Percentiles rank a stretch among this genome's conserved stretches.
Evolutionary conservation across 2,797 vertebrate species (phyloP).

Genomic region (Phylloscopus collybita): DNA sequence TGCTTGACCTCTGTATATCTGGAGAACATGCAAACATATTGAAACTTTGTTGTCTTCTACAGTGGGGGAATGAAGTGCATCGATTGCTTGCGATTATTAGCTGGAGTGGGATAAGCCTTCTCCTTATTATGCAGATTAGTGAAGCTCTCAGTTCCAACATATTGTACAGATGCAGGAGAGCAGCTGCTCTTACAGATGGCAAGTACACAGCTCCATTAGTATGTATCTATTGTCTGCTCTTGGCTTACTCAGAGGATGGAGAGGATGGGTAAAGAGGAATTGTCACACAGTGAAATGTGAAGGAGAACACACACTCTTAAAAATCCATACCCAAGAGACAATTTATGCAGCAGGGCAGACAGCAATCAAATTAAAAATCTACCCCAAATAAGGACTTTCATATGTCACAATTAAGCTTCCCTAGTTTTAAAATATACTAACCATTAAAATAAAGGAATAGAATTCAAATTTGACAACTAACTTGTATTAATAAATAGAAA

Average conservation of each 20-base stretch:
- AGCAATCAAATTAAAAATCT: slow-evolving; percentile 79
- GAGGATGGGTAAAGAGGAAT: slow-evolving; percentile 89
- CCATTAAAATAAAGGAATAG: slow-evolving; percentile 68
- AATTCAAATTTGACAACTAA: slow-evolving; percentile 68
- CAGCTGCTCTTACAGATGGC: slow-evolving; percentile 99
- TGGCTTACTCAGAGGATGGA: slow-evolving; percentile 91
- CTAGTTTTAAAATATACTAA: slow-evolving; percentile 73
- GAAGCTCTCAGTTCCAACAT: slow-evolving; percentile 97
- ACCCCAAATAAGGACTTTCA: slow-evolving; percentile 80
- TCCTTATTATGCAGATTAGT: slow-evolving; percentile 99
- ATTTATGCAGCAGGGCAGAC: slow-evolving; percentile 80
- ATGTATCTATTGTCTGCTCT: slow-evolving; percentile 99
- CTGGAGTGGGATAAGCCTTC: slow-evolving; percentile 98
- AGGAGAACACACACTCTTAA: slow-evolving; percentile 69
- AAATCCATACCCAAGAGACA: slow-evolving; percentile 77
- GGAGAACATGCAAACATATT: slow-evolving; percentile 80
- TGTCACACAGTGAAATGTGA: slow-evolving; percentile 87
- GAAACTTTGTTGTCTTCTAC: slow-evolving; percentile 84
- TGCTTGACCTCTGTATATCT: slow-evolving; percentile 84
- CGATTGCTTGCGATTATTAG: slow-evolving; percentile 99
- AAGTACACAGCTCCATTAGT: slow-evolving; percentile 99
- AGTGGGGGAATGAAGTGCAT: slow-evolving; percentile 99
- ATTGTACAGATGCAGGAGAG: slow-evolving; percentile 99
- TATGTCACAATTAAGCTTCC: slow-evolving; percentile 78
- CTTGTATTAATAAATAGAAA: slow-evolving; percentile 63